These are phyloP conservation scores for Brotula barbata DNA, from an alignment of 2,797 vertebrate species.

Conservation along the genomic window DNA sequence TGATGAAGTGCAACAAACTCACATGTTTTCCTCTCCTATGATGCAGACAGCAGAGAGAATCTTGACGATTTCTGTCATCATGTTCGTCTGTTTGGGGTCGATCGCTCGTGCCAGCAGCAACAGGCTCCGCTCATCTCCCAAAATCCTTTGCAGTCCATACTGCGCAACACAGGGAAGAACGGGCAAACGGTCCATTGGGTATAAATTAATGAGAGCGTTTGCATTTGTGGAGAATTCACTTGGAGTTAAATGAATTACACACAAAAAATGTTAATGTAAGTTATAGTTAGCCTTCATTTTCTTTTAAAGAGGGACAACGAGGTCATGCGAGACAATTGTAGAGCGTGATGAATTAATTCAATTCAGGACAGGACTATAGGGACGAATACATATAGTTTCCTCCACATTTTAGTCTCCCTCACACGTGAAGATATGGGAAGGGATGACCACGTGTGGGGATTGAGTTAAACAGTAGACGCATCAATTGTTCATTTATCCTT, in stretches of 20 bases:
- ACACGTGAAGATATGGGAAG: conserved; percentile 39
- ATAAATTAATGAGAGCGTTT: conserved; percentile 67
- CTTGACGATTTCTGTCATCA: conserved; percentile 99
- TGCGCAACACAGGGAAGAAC: conserved; percentile 45
- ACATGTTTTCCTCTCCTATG: conserved; percentile 95
- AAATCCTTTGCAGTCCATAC: conserved; percentile 94
- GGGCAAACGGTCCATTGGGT: conserved; percentile 43
- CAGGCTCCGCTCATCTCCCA: conserved; percentile 92
- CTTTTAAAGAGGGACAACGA: conserved; percentile 72
- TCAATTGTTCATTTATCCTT: conserved; percentile 72
- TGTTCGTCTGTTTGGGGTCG: conserved; percentile 92
- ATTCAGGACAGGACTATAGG: conserved; percentile 75
- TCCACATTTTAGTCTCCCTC: conserved; percentile 60
- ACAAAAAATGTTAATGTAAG: conserved; percentile 49
- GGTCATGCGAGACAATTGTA: conserved; percentile 62
- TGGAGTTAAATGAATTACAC: conserved; percentile 46
- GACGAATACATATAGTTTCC: conserved; percentile 70
- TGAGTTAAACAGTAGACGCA: conserved; percentile 63
- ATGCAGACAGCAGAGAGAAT: conserved; percentile 97
- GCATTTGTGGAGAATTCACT: conserved; percentile 56
- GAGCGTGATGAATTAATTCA: conserved; percentile 75
- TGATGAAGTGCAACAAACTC: conserved; percentile 66
- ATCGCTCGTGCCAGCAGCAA: conserved; percentile 89
- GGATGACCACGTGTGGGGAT: conserved; percentile 65
- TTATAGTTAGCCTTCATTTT: conserved; percentile 73